phyloP scores from a whole-genome alignment of 2,113 vertebrate genomes.

The Trogon melanurus region DNA sequence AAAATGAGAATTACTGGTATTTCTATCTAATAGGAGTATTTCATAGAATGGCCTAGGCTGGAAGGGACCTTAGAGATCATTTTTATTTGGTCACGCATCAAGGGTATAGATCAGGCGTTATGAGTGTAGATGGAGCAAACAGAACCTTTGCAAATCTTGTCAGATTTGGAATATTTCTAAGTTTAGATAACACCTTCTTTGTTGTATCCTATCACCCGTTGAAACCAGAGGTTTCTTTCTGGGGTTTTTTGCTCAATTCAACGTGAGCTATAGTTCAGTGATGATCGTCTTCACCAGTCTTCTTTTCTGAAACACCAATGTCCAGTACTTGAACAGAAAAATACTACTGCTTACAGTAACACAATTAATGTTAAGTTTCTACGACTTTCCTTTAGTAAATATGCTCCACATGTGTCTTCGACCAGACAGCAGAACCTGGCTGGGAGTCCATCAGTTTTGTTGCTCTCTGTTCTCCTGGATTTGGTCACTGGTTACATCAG shows the following conservation, averaged over 20 bases:
- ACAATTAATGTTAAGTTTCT: neutral
- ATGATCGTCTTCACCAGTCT: neutral
- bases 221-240: neutral
- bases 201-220: neutral
- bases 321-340: neutral
- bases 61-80: no score
- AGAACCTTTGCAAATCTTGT: neutral
- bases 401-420: rapidly evolving
- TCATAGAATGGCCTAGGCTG: no score
- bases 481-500: neutral
- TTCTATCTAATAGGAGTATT: neutral
- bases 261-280: neutral
- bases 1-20: neutral
- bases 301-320: neutral
- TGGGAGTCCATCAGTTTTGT: neutral
- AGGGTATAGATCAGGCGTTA: neutral
- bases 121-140: neutral
- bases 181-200: neutral
- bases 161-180: neutral
- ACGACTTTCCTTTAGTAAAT: neutral
- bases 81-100: neutral
- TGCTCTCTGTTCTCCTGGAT: neutral
- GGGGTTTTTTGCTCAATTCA: neutral
- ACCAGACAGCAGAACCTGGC: neutral
- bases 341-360: neutral